Evolutionary conservation across 2,888 invertebrate genomes (phyloP).

Genomic region (Hemithea aestivaria): DNA sequence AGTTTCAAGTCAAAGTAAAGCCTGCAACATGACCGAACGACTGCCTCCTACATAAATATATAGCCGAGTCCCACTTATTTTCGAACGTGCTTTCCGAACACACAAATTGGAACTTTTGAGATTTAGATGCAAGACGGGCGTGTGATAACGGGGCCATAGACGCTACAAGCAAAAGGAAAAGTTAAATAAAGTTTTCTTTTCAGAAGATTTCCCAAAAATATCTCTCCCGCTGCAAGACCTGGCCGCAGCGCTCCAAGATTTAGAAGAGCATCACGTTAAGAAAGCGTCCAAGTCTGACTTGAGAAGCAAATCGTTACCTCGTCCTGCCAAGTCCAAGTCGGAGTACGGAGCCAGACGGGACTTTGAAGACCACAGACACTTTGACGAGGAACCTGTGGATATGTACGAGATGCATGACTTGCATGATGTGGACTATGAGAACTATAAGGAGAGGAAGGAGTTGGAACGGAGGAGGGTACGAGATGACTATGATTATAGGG

Average conservation of each 20-base stretch:
- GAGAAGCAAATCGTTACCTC: slow-evolving; percentile 64
- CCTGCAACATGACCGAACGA: too few relatives aligned
- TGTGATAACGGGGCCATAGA: too few relatives aligned
- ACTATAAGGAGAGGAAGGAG: slow-evolving; percentile 71
- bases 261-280: slow-evolving; percentile 61
- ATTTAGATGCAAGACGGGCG: too few relatives aligned
- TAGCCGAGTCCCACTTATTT: too few relatives aligned
- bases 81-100: too few relatives aligned
- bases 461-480: slow-evolving; percentile 47
- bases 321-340: slow-evolving; percentile 50
- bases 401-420: slow-evolving; percentile 67
- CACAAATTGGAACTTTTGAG: too few relatives aligned
- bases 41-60: too few relatives aligned
- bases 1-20: too few relatives aligned
- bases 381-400: slow-evolving; percentile 61
- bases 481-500: slow-evolving; percentile 48
- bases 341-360: slow-evolving; percentile 58
- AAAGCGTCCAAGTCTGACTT: slow-evolving; percentile 44
- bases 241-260: slow-evolving; percentile 63
- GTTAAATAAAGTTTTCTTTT: slow-evolving; percentile 21
- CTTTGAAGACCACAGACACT: slow-evolving; percentile 47
- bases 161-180: too few relatives aligned
- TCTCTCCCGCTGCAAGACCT: slow-evolving; percentile 66
- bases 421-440: slow-evolving; percentile 65
- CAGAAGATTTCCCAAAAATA: slow-evolving; percentile 69